These are phyloP conservation scores for Tachina fera DNA, from an alignment of 2,888 invertebrate genomes.

Conservation along the genomic window DNA sequence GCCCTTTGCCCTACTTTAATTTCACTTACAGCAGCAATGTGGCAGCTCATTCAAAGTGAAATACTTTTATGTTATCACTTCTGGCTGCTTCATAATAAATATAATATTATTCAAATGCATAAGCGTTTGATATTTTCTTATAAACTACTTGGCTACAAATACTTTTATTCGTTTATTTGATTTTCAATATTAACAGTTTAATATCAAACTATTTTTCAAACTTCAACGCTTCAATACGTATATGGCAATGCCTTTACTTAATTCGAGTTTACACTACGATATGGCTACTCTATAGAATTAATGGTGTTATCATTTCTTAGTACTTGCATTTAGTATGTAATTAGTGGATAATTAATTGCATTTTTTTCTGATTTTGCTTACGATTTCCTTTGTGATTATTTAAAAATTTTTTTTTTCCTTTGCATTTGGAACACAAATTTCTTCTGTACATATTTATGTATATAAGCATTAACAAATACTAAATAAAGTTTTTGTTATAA, in stretches of 20 bases:
- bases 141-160: no score
- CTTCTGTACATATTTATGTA: background rate
- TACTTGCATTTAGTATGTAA: slow-evolving; percentile 17
- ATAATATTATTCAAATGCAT: no score
- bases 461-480: background rate
- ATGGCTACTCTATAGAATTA: slow-evolving; percentile 9
- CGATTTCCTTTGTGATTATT: background rate
- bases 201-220: background rate
- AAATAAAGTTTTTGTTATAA: slow-evolving; percentile 23
- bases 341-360: background rate
- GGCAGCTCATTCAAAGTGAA: no score
- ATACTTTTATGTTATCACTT: no score
- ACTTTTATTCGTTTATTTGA: no score
- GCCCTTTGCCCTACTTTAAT: no score
- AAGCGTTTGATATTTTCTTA: no score
- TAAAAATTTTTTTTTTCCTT: background rate
- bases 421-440: slow-evolving; percentile 14
- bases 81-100: no score
- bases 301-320: slow-evolving; percentile 7
- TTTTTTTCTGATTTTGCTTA: slow-evolving; percentile 31
- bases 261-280: background rate
- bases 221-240: background rate
- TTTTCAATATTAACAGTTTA: no score
- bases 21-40: no score
- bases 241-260: no score